These are phyloP conservation scores for Cryptus armator DNA, from an alignment of 2,888 invertebrate species.

Conservation along the genomic window DNA sequence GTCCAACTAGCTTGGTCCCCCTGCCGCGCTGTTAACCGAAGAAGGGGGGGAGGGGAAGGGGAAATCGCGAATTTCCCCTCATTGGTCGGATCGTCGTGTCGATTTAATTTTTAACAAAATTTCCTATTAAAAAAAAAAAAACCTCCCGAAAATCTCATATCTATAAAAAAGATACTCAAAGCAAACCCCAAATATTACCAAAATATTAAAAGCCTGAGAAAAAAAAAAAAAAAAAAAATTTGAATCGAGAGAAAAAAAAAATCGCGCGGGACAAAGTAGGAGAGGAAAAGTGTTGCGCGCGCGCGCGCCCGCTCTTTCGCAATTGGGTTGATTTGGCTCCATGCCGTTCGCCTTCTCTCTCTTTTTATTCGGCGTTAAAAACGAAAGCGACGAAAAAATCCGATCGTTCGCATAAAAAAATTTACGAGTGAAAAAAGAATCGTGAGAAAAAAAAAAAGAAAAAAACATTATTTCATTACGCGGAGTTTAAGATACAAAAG, in stretches of 20 bases:
- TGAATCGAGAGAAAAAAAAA: neutral
- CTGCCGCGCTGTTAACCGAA: neutral
- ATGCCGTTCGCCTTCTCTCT: neutral
- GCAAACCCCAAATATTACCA: neutral
- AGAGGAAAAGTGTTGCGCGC: constrained; percentile 33
- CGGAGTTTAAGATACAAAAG: neutral
- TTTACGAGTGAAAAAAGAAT: neutral
- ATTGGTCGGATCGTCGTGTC: constrained; percentile 43
- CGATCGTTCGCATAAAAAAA: neutral
- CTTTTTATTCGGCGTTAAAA: neutral
- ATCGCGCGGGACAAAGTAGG: constrained; percentile 41
- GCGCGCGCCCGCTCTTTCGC: constrained; percentile 4
- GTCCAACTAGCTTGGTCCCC: constrained; percentile 19
- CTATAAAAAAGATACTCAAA: neutral
- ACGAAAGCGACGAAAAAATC: constrained; percentile 25
- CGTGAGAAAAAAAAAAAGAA: neutral
- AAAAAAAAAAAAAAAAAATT: neutral
- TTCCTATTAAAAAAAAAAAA: neutral
- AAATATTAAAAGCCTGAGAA: neutral
- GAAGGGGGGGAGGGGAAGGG: constrained; percentile 13
- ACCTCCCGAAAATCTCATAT: neutral
- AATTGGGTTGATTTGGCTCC: neutral
- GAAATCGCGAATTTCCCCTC: constrained; percentile 51
- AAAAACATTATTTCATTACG: neutral
- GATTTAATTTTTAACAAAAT: neutral